Evolutionary conservation across 2,113 vertebrate genomes (phyloP).

Genomic region (Echinops telfairi): DNA sequence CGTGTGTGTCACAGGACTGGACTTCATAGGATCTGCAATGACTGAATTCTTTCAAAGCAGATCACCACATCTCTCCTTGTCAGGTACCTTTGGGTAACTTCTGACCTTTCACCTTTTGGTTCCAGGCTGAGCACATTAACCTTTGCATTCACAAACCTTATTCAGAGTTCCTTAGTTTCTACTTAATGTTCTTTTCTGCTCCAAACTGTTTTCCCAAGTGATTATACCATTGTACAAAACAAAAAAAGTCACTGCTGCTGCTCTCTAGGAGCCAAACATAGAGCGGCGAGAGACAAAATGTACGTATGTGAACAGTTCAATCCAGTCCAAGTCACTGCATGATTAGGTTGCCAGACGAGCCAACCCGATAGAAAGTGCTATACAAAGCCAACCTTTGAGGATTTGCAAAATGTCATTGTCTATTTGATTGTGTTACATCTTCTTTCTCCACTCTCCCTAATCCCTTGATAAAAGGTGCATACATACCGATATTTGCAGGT

Average conservation of each 20-base stretch:
- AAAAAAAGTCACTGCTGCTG: not conserved
- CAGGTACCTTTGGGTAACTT: not conserved
- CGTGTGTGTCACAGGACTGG: not conserved
- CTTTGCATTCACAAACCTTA: not conserved
- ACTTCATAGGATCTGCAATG: not conserved
- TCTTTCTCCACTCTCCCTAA: not conserved
- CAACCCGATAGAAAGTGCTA: slow-evolving; percentile 10
- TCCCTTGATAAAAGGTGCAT: not conserved
- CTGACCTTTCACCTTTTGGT: not conserved
- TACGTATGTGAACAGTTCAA: slow-evolving; percentile 1
- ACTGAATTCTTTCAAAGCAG: not conserved
- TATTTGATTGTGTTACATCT: slow-evolving; percentile 47
- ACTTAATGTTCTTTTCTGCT: not conserved
- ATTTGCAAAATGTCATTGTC: slow-evolving; percentile 42
- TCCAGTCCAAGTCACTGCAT: not conserved
- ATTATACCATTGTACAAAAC: slow-evolving; percentile 27
- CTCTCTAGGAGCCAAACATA: slow-evolving; percentile 16
- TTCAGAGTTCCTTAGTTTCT: slow-evolving; percentile 47
- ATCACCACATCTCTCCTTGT: not conserved
- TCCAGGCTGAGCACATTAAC: not conserved
- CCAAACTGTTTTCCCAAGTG: slow-evolving; percentile 2
- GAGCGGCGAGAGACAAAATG: not conserved
- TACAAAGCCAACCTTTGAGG: slow-evolving; percentile 38
- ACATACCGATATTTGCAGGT: slow-evolving; percentile 20
- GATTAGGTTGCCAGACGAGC: slow-evolving; percentile 24